A percentile compares a stretch with the other conserved stretches of the same genome.
phyloP scores from a whole-genome alignment of 1,140 invertebrate species.

The Chlorops oryzae region DNA sequence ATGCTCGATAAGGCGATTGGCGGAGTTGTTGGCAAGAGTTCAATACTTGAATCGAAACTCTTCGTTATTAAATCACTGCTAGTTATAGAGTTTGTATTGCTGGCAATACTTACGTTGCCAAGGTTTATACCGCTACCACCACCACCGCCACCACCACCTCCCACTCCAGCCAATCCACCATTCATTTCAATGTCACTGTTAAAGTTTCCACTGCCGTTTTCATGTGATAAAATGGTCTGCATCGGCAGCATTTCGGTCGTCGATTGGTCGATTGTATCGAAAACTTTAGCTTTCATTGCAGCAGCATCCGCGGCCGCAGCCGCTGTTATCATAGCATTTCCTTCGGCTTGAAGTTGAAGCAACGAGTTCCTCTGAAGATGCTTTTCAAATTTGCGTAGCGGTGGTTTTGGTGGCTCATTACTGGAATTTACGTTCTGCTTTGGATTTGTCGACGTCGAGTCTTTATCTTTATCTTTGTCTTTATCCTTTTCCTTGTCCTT shows the following conservation, averaged over 20 bases:
- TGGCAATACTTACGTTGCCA: slow-evolving; percentile 19
- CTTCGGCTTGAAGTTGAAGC: slow-evolving; percentile 37
- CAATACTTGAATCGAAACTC: slow-evolving; percentile 43
- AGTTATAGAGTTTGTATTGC: slow-evolving; percentile 42
- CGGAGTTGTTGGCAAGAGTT: slow-evolving; percentile 28
- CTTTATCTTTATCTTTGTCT: slow-evolving; percentile 17
- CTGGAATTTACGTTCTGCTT: neutral
- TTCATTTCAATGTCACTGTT: slow-evolving; percentile 30
- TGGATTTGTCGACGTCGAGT: neutral
- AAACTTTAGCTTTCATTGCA: slow-evolving; percentile 24
- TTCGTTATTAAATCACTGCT: slow-evolving; percentile 41
- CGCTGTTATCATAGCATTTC: neutral
- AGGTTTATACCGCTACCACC: slow-evolving; percentile 11
- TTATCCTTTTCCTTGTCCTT: slow-evolving; percentile 25
- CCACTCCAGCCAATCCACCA: too few species aligned
- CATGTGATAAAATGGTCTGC: slow-evolving; percentile 37
- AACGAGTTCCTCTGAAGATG: slow-evolving; percentile 42
- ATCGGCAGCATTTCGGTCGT: slow-evolving; percentile 35
- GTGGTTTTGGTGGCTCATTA: slow-evolving; percentile 37
- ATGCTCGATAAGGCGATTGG: too few species aligned
- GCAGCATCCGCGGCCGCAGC: slow-evolving; percentile 17
- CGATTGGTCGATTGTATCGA: slow-evolving; percentile 22
- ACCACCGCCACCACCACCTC: slow-evolving; percentile 22
- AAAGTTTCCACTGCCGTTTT: slow-evolving; percentile 41
- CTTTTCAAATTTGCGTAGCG: slow-evolving; percentile 43